Base-by-base conservation (phyloP, 2,888 invertebrate genomes). In the Tetramorium bicarinatum region DNA sequence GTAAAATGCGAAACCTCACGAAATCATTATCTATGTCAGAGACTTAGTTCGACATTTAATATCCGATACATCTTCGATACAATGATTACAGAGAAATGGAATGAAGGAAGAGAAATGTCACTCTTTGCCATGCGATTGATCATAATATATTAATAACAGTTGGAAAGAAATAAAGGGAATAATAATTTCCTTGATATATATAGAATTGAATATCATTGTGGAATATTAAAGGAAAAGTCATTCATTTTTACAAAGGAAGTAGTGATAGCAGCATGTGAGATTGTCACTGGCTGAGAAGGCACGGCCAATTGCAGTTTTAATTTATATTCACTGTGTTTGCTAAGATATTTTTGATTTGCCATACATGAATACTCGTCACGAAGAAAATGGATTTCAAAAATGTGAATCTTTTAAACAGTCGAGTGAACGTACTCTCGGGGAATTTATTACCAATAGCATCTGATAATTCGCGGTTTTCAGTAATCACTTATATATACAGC, bases 351-450 rank as follows among this genome's bases (percentile, higher is more conserved):
- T 0, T 29, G 7, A 25, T 11, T 38, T 13, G 13, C 2, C 25
- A n/a, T 4, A 11, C 34, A 7, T 2, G 21, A 29, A 47, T 29
- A 18, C 6, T 25, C 11, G 41, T 25, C n/a, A 18, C n/a, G 7
- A 38, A 18, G 15, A n/a, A 18, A 9, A 91, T 92, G 88, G 62
- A 91, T 84, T 91, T 91, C 25, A 47, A 59, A 38, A 88, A 44
- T 6, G 41, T 85, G 6, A 92, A 87, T 86, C 64, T 66, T 41
- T 83, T 90, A 3, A 92, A 91, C 49, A 83, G 54, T 0, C 15
- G 88, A 3, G n/a, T 87, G 0, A 92, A 91, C 47, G n/a, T 49
- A 2, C 0, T 91, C 0, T 89, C 92, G 13, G 92, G 89, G 0
- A 92, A 92, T 75, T 74, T 86, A 38, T 76, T 92, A 0, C 92